Evolutionary conservation across 2,888 invertebrate species (phyloP), one percentile per base, ranked within the genome.

Genomic region (Ptilodon capucinus): DNA sequence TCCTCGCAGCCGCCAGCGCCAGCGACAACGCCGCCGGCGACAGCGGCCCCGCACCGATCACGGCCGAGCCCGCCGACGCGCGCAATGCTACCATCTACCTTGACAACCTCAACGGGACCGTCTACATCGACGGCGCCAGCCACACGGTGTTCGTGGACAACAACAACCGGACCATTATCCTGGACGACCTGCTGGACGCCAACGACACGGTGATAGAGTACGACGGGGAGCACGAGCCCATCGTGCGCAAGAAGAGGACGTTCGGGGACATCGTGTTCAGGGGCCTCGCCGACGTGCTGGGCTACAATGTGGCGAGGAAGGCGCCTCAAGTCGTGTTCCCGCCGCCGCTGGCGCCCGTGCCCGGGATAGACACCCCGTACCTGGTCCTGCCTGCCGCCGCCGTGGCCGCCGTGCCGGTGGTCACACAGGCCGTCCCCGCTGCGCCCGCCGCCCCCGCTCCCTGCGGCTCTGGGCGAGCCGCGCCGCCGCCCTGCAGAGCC

Each of bases 221-320:
- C 0, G 79, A 81, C 43, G 78, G 72, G 2, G 78, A 81, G 9
- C 79, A 81, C 46, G 86, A 81, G 40, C 82, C 86, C 8, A 71
- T 91, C 23, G 86, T 91, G 40, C 73, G 91, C n/a, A 84, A 84
- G 75, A 91, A 91, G 64, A 70, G 91, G 44, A 91, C 91, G 0
- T 91, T 91, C 62, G 91, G 91, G 6, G 90, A 91, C 45, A 75
- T 91, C 53, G 89, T 91, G 68, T 91, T 91, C 62, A 74, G 90
- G 46, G 91, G 92, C 1, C 67, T 91, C n/a, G 91, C 91, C 7
- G 91, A 91, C 53, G 91, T 85, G 49, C 76, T 91, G 14, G 91
- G 91, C 2, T 91, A 91, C 65, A 79, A 65, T 53, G 83, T 91
- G 38, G 82, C 80, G 30, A 71, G 87, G 42, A 88, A 82, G 53